Evolutionary conservation across 1,140 invertebrate species (phyloP).

Genomic region (Asobara japonica): DNA sequence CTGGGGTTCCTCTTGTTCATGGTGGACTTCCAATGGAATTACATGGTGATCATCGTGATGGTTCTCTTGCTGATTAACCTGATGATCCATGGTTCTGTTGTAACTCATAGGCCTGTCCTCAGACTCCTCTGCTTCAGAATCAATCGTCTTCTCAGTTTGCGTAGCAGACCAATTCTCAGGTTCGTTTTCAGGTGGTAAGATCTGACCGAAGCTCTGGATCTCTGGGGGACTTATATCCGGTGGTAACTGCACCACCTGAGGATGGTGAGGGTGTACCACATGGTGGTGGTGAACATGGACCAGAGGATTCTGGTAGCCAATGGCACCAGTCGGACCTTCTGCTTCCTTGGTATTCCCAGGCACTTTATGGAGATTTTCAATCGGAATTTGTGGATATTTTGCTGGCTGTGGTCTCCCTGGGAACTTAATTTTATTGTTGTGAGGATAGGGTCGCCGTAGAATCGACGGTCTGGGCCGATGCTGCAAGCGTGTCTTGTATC

Average conservation of each 20-base stretch:
- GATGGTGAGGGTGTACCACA: neutral
- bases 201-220: constrained; percentile 39
- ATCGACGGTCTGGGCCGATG: constrained; percentile 47
- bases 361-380: constrained; percentile 17
- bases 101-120: constrained; percentile 49
- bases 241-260: constrained; percentile 22
- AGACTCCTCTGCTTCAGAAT: constrained; percentile 55
- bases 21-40: neutral
- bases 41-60: constrained; percentile 10
- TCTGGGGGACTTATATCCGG: constrained; percentile 31
- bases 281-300: constrained; percentile 29
- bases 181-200: constrained; percentile 37
- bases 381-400: constrained; percentile 39
- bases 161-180: constrained; percentile 39
- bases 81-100: constrained; percentile 14
- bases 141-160: constrained; percentile 50
- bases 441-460: constrained; percentile 46
- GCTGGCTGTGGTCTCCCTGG: constrained; percentile 27
- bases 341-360: neutral
- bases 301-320: constrained; percentile 56
- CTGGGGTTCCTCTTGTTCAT: neutral
- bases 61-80: constrained; percentile 29
- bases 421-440: constrained; percentile 1
- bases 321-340: constrained; percentile 47
- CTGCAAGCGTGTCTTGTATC: constrained; percentile 51